These are phyloP conservation scores for Percopsis transmontana DNA, from an alignment of 2,113 vertebrate species.

Conservation along the genomic window DNA sequence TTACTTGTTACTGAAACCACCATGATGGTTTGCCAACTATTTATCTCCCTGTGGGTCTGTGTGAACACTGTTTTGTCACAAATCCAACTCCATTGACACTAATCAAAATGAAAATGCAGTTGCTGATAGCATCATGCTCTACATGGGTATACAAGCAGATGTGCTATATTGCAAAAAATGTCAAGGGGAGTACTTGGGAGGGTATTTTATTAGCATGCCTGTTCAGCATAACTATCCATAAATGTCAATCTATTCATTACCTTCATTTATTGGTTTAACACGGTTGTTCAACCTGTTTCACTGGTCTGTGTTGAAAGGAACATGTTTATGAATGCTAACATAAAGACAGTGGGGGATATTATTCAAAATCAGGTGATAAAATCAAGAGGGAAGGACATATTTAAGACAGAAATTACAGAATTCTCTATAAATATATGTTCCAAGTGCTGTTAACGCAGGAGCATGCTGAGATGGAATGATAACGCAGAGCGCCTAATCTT, in stretches of 20 bases:
- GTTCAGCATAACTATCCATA: conserved; percentile 6
- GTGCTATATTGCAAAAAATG: conserved; percentile 20
- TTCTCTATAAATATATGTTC: conserved; percentile 93
- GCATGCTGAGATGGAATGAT: conserved; percentile 94
- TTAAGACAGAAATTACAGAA: conserved; percentile 88
- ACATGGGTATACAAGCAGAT: conserved; percentile 26
- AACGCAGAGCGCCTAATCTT: conserved; percentile 97
- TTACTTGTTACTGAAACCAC: too few species aligned
- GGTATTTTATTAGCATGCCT: conserved; percentile 12
- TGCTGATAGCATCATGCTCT: conserved; percentile 9
- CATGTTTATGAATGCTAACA: neutral
- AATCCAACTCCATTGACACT: conserved; percentile 32
- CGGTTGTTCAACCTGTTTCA: neutral
- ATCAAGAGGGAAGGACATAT: conserved; percentile 81
- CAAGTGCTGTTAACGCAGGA: conserved; percentile 93
- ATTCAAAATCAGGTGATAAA: conserved; percentile 53
- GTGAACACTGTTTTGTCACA: conserved; percentile 19
- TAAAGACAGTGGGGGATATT: conserved; percentile 20
- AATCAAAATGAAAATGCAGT: conserved; percentile 41
- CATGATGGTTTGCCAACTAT: conserved; percentile 41
- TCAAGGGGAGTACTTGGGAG: conserved; percentile 33
- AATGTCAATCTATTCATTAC: neutral
- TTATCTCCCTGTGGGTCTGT: conserved; percentile 34
- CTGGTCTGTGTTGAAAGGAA: conserved; percentile 2
- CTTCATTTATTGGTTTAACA: neutral